phyloP scores from a whole-genome alignment of 2,797 vertebrate genomes.

The Arrhamphus sclerolepis region DNA sequence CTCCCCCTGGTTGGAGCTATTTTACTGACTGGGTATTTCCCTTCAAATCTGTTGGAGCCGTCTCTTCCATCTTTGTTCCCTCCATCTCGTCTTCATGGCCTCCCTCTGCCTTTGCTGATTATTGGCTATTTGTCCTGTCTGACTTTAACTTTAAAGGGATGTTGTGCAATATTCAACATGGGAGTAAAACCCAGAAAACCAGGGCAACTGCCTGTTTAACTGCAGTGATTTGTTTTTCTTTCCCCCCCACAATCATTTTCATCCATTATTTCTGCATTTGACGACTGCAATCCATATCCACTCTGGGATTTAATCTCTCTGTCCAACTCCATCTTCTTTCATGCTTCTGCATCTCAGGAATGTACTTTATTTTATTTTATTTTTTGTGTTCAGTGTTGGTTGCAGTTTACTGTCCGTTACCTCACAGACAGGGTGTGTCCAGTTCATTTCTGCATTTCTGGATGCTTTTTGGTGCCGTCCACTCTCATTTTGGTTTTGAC shows the following conservation, averaged over 20 bases:
- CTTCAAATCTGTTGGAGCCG: conserved; percentile 13
- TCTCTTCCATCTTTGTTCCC: conserved; percentile 14
- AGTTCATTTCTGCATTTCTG: conserved; percentile 44
- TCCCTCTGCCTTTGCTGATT: conserved; percentile 18
- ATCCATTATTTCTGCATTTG: conserved; percentile 16
- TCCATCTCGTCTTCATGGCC: conserved; percentile 12
- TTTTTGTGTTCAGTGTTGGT: conserved; percentile 24
- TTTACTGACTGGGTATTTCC: conserved; percentile 35
- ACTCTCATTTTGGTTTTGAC: conserved; percentile 67
- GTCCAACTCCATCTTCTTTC: conserved; percentile 1
- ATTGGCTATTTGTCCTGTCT: conserved; percentile 45
- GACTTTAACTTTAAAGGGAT: conserved; percentile 24
- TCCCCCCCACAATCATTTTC: background rate
- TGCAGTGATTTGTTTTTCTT: conserved; percentile 23
- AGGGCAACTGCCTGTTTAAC: conserved; percentile 30
- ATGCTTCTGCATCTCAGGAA: conserved; percentile 20
- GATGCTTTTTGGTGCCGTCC: conserved; percentile 26
- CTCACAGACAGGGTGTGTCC: conserved; percentile 46
- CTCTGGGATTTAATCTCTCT: conserved; percentile 4
- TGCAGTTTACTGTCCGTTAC: conserved; percentile 24
- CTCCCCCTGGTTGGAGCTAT: conserved; percentile 31
- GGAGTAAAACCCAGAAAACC: conserved; percentile 23
- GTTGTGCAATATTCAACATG: conserved; percentile 53
- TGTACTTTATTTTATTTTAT: conserved; percentile 9
- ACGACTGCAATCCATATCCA: conserved; percentile 4